Conservation (phyloP, 1,140 invertebrate species). For the Lasioglossum baleicum region DNA sequence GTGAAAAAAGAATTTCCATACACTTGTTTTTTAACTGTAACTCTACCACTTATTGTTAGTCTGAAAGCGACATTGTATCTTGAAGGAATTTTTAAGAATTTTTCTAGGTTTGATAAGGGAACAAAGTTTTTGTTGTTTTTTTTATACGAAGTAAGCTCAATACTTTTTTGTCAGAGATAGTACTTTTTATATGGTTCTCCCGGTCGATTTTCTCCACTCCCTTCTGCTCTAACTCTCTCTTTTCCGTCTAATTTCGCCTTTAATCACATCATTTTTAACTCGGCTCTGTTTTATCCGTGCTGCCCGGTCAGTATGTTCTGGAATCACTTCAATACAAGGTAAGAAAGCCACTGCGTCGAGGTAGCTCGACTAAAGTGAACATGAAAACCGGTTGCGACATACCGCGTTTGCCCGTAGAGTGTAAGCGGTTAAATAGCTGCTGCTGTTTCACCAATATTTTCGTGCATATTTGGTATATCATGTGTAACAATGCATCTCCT, state of each 20-base stretch:
- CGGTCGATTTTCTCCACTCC: neutral
- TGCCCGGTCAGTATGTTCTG: constrained; percentile 94
- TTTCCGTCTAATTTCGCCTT: constrained; percentile 70
- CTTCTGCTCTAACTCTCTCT: constrained; percentile 40
- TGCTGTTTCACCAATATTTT: constrained; percentile 64
- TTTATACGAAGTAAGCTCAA: too few species aligned
- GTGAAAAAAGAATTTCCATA: too few species aligned
- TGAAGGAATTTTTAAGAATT: too few species aligned
- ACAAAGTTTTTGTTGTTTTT: too few species aligned
- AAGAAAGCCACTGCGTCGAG: constrained; percentile 81
- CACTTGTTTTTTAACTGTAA: too few species aligned
- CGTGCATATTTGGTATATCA: constrained; percentile 58
- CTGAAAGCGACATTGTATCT: too few species aligned
- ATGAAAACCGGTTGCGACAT: constrained; percentile 29
- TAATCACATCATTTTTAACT: constrained; percentile 79
- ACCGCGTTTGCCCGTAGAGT: constrained; percentile 41
- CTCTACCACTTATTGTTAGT: too few species aligned
- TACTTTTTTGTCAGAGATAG: too few species aligned
- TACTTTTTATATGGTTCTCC: constrained; percentile 30
- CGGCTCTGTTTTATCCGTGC: constrained; percentile 83
- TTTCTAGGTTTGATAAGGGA: too few species aligned
- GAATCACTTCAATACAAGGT: constrained; percentile 99
- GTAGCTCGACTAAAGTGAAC: constrained; percentile 37
- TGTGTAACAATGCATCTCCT: constrained; percentile 59
- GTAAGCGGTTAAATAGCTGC: constrained; percentile 49